Base-by-base conservation (phyloP, 2,113 vertebrate genomes). In the Arenaria interpres region DNA sequence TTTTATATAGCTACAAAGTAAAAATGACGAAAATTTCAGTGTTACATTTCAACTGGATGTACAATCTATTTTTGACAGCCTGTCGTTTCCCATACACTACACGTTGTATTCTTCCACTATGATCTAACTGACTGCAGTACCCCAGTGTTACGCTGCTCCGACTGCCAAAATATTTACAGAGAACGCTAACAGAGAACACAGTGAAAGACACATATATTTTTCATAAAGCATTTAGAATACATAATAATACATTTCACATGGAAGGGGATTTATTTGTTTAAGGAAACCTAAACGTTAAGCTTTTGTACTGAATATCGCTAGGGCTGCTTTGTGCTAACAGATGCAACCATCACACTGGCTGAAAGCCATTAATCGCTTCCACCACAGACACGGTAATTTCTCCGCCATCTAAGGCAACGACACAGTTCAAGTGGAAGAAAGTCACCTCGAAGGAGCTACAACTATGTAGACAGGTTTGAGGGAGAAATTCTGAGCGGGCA, bases 51-150 rank as follows among this genome's bases (percentile, higher is more conserved):
- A 92, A 85, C 54, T 33, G 54, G 81, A 80, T 21, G 60, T 77
- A 94, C 63, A 74, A 56, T 81, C 33, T 89, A 80, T 50, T 97
- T 95, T 6, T 93, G 94, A 96, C 87, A 95, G 89, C 59, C 75
- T 88, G 91, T 95, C 82, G 0, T 80, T 91, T 94, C 92, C 72
- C 76, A 69, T 91, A 57, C 63, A 82, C 60, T 13, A 78, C 66
- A 64, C 43, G 60, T 87, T 60, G 81, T 24, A 57, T 62, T 46
- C 88, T 76, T 41, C 53, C 1, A 11, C 86, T n/a, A 6, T 7
- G 46, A 86, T 81, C 79, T 73, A 17, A n/a, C 43, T 92, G 93
- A 95, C 88, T 82, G 81, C 87, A 32, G 43, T 11, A 85, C 85
- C 77, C 78, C 81, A 23, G 13, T 21, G 62, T 76, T 88, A 69